These are phyloP conservation scores for Amphipoea lucens DNA, from an alignment of 2,888 invertebrate genomes.

Conservation along the genomic window DNA sequence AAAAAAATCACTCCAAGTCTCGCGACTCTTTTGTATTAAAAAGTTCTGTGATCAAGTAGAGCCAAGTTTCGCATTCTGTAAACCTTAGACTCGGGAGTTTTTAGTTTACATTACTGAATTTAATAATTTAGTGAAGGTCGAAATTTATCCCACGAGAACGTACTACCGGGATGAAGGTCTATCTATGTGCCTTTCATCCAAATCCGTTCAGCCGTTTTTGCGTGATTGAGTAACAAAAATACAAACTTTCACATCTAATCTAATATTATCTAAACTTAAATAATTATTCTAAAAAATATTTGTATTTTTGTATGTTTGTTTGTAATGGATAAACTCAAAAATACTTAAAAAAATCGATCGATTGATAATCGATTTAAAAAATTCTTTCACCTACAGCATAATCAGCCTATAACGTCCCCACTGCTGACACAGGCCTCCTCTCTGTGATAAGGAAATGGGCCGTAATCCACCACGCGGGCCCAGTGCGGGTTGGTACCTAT, in stretches of 20 bases:
- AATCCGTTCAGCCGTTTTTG: too few species aligned
- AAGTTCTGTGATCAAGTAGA: neutral
- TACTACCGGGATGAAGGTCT: neutral
- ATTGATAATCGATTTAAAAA: too few species aligned
- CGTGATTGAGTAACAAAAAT: too few species aligned
- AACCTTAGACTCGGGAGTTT: neutral
- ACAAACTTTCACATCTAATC: neutral
- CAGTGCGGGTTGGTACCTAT: neutral
- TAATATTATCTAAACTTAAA: too few species aligned
- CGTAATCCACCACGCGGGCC: neutral
- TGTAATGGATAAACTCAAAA: too few species aligned
- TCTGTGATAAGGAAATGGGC: neutral
- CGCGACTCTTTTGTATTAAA: neutral
- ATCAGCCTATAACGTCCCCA: neutral
- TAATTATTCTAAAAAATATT: too few species aligned
- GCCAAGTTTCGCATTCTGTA: neutral
- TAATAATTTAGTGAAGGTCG: too few species aligned
- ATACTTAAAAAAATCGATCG: too few species aligned
- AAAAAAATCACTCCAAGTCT: neutral
- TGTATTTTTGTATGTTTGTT: too few species aligned
- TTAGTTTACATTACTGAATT: neutral
- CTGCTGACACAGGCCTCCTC: neutral
- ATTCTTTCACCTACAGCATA: neutral
- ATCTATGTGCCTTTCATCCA: neutral
- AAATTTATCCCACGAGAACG: neutral